phyloP scores from a whole-genome alignment of 2,797 vertebrate genomes.

The Gambusia yucatana region DNA sequence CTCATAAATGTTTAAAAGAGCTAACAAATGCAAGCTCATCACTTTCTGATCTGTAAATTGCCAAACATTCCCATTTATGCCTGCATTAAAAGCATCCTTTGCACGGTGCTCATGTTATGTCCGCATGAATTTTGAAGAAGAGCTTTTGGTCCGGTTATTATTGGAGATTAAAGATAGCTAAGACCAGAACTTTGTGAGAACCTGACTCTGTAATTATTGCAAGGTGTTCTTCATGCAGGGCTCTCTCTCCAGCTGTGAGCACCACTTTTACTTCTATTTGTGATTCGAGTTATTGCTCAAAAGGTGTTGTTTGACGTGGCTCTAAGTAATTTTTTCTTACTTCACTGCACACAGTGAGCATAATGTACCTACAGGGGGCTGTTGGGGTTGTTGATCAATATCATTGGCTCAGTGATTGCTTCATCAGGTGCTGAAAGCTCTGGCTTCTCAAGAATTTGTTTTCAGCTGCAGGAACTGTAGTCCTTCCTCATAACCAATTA shows the following conservation, averaged over 20 bases:
- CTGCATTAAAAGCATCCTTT: slow-evolving; percentile 76
- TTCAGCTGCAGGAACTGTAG: slow-evolving; percentile 21
- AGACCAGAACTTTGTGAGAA: slow-evolving; percentile 53
- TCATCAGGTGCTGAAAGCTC: slow-evolving; percentile 29
- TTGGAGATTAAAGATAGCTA: slow-evolving; percentile 54
- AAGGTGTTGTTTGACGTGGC: slow-evolving; percentile 36
- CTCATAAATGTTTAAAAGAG: slow-evolving; percentile 81
- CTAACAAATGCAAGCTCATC: slow-evolving; percentile 85
- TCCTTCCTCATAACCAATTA: neutral
- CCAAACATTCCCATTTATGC: slow-evolving; percentile 76
- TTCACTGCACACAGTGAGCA: slow-evolving; percentile 17
- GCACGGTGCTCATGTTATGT: slow-evolving; percentile 61
- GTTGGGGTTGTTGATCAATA: slow-evolving; percentile 43
- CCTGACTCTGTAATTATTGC: slow-evolving; percentile 50
- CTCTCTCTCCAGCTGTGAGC: slow-evolving; percentile 43
- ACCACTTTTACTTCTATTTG: slow-evolving; percentile 48
- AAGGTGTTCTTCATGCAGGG: slow-evolving; percentile 33
- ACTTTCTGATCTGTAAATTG: slow-evolving; percentile 81
- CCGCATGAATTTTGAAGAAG: slow-evolving; percentile 63
- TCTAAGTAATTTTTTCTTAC: slow-evolving; percentile 26
- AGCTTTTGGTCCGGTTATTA: slow-evolving; percentile 72
- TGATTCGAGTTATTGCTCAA: slow-evolving; percentile 24
- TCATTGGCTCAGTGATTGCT: slow-evolving; percentile 31
- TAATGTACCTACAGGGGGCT: slow-evolving; percentile 41
- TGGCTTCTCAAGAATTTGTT: slow-evolving; percentile 29